These are phyloP conservation scores for Bubo bubo DNA, from an alignment of 2,113 vertebrate species.

Conservation along the genomic window DNA sequence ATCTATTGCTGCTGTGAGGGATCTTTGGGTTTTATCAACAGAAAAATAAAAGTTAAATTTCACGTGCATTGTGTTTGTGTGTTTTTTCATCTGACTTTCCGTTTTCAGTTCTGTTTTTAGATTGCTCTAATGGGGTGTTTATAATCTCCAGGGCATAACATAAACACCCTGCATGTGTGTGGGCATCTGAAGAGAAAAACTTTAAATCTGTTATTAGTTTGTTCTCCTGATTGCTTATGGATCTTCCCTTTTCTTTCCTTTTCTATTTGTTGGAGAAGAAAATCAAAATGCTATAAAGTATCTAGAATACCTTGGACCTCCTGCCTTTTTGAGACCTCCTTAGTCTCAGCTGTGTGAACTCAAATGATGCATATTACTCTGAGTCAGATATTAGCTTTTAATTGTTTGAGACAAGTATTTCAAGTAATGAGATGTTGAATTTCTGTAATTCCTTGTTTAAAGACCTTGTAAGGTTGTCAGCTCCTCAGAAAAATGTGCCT, in stretches of 20 bases:
- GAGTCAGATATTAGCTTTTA: not conserved
- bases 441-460: not conserved
- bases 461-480: not conserved
- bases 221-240: not conserved
- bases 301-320: not conserved
- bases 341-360: not conserved
- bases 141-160: not conserved
- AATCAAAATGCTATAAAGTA: not conserved
- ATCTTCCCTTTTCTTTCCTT: not conserved
- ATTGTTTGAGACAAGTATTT: not conserved
- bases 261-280: not conserved
- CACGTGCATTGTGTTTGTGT: not conserved
- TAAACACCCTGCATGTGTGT: not conserved
- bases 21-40: slow-evolving; percentile 23
- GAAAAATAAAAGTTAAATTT: slow-evolving; percentile 60
- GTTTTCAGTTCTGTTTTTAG: not conserved
- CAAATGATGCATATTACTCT: not conserved
- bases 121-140: not conserved
- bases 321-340: not conserved
- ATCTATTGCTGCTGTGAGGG: slow-evolving; percentile 43
- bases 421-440: not conserved
- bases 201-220: not conserved
- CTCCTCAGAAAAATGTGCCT: not conserved
- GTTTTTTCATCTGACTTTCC: not conserved
- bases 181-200: not conserved